Percentiles rank a stretch among this genome's conserved stretches.
phyloP scores from a whole-genome alignment of 2,113 vertebrate genomes.

The Oplegnathus fasciatus region DNA sequence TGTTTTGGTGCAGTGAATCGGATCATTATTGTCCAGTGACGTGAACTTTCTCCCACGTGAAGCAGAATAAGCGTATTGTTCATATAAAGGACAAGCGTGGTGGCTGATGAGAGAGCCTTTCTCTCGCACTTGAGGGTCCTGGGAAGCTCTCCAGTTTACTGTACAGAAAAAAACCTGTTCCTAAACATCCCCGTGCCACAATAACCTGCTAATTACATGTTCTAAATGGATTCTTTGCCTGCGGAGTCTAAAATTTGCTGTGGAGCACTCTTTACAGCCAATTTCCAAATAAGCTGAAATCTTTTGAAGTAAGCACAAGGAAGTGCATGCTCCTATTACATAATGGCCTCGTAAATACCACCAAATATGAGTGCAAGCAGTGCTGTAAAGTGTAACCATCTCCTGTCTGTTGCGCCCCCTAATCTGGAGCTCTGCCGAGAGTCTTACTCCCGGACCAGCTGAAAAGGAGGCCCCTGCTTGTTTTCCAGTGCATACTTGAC shows the following conservation, averaged over 20 bases:
- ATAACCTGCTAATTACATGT: conserved; percentile 51
- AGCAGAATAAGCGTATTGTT: conserved; percentile 52
- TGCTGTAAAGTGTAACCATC: conserved; percentile 18
- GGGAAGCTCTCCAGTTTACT: conserved; percentile 45
- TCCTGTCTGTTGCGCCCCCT: conserved; percentile 28
- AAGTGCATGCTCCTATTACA: conserved; percentile 24
- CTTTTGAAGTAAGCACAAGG: conserved; percentile 45
- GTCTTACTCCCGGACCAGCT: conserved; percentile 49
- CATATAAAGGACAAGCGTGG: neutral
- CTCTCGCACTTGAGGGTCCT: conserved; percentile 17
- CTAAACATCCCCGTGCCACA: conserved; percentile 24
- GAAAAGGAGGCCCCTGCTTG: conserved; percentile 80
- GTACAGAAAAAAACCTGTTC: conserved; percentile 45
- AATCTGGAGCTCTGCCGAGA: conserved; percentile 47
- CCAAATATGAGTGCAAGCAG: neutral
- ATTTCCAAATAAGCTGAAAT: conserved; percentile 21
- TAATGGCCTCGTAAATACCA: conserved; percentile 30
- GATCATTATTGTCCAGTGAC: conserved; percentile 40
- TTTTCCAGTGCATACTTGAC: conserved; percentile 81
- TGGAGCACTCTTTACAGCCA: conserved; percentile 10
- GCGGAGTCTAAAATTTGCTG: conserved; percentile 21
- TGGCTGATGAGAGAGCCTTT: conserved; percentile 10
- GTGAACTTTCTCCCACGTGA: conserved; percentile 39
- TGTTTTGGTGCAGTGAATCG: conserved; percentile 37
- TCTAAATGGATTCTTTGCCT: conserved; percentile 14